Evolutionary conservation across 2,797 vertebrate species (phyloP).

Genomic region (Cuculus canorus): DNA sequence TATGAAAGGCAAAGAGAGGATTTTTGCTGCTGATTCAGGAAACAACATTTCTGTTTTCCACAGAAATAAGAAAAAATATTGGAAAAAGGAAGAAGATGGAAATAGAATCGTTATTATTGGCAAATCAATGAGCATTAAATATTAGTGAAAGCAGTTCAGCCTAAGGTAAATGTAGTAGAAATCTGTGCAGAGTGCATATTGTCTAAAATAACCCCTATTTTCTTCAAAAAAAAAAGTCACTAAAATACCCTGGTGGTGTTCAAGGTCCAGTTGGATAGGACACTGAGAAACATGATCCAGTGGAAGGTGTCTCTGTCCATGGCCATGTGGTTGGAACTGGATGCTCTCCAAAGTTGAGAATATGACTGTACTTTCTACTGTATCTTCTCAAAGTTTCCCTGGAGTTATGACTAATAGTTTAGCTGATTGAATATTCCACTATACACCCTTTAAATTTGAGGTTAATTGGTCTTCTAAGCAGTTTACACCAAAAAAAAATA

Average conservation of each 20-base stretch:
- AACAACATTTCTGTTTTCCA: neutral
- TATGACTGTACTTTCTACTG: neutral
- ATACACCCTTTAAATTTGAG: neutral
- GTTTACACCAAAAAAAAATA: neutral
- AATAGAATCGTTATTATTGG: neutral
- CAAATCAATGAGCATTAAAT: neutral
- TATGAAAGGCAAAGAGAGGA: neutral
- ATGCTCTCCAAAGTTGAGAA: neutral
- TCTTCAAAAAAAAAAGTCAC: neutral
- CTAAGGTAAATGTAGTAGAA: neutral
- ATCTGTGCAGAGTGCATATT: neutral
- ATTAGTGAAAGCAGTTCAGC: neutral
- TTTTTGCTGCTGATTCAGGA: neutral
- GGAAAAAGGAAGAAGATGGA: fast-evolving
- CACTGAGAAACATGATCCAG: no score
- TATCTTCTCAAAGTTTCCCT: neutral
- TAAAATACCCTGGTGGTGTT: neutral
- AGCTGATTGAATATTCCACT: neutral
- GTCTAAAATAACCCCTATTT: neutral
- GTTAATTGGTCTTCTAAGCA: neutral
- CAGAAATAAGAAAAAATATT: neutral
- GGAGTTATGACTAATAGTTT: neutral
- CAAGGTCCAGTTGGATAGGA: no score
- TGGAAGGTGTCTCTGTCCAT: no score
- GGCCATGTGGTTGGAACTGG: no score